Percentiles rank a stretch among this genome's conserved stretches.
phyloP scores from a whole-genome alignment of 2,888 invertebrate species.

The Liodrosophila aerea region DNA sequence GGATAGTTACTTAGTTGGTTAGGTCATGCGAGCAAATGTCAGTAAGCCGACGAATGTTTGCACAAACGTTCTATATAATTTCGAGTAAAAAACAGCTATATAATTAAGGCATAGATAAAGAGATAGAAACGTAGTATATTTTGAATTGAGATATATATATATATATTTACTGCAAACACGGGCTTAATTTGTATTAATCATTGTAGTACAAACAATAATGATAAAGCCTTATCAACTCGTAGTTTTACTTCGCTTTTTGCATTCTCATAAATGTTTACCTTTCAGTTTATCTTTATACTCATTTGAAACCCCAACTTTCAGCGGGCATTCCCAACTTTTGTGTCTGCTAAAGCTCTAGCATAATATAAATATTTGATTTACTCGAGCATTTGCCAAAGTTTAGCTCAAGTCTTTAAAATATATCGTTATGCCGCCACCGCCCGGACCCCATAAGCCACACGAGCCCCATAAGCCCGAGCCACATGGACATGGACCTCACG shows the following conservation, averaged over 20 bases:
- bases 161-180: neutral
- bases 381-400: neutral
- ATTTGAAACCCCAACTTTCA: slow-evolving; percentile 28
- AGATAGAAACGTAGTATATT: neutral
- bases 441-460: slow-evolving; percentile 13
- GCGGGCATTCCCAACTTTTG: slow-evolving; percentile 34
- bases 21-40: slow-evolving; percentile 50
- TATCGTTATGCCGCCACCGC: slow-evolving; percentile 28
- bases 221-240: slow-evolving; percentile 11
- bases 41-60: slow-evolving; percentile 19
- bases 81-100: neutral
- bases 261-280: slow-evolving; percentile 15
- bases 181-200: slow-evolving; percentile 8
- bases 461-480: slow-evolving; percentile 12
- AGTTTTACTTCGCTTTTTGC: neutral
- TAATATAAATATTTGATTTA: slow-evolving; percentile 32
- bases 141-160: neutral
- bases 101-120: neutral
- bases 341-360: slow-evolving; percentile 28
- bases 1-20: slow-evolving; percentile 40
- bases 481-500: slow-evolving; percentile 19
- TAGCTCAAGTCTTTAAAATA: neutral
- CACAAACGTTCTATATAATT: slow-evolving; percentile 8
- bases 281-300: slow-evolving; percentile 22
- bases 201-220: slow-evolving; percentile 8